Evolutionary conservation across 37 sponge, comb jelly and placozoan species (phyloP).

Genomic region (Bolinopsis microptera): DNA sequence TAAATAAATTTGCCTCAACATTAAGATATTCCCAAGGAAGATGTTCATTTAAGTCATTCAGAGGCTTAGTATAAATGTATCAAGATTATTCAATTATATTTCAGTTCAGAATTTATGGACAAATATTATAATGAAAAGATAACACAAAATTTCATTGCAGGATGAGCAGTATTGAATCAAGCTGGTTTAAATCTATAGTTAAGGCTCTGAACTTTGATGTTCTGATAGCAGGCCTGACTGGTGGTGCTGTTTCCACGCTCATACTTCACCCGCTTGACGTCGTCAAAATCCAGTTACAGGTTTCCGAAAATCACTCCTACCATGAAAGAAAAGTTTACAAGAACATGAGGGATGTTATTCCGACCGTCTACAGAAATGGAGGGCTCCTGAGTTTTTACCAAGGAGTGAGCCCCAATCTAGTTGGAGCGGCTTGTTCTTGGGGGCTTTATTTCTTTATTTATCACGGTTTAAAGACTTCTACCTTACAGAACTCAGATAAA

Average conservation of each 20-base stretch:
- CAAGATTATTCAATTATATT: too few species aligned
- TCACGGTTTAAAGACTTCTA: slow-evolving; percentile 24
- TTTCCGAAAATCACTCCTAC: slow-evolving; percentile 45
- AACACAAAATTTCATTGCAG: too few species aligned
- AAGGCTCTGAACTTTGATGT: slow-evolving; percentile 61
- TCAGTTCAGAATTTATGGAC: too few species aligned
- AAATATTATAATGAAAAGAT: too few species aligned
- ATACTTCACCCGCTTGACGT: slow-evolving; percentile 91
- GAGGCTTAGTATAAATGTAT: too few species aligned
- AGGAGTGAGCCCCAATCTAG: slow-evolving; percentile 65
- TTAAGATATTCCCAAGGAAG: too few species aligned
- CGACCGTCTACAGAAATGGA: not conserved
- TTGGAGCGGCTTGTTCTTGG: slow-evolving; percentile 67
- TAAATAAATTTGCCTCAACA: too few species aligned
- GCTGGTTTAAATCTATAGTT: not conserved
- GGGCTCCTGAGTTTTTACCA: slow-evolving; percentile 9
- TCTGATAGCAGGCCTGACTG: slow-evolving; percentile 81
- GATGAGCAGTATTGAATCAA: not conserved
- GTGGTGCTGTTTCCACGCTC: slow-evolving; percentile 86
- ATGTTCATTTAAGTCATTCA: too few species aligned
- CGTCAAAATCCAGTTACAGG: slow-evolving; percentile 79
- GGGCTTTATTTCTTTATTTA: slow-evolving; percentile 68
- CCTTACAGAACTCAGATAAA: not conserved
- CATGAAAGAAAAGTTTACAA: not conserved
- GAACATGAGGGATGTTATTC: slow-evolving; percentile 46